phyloP scores from a whole-genome alignment of 2,888 invertebrate genomes.

The Hypomecis atomaria region DNA sequence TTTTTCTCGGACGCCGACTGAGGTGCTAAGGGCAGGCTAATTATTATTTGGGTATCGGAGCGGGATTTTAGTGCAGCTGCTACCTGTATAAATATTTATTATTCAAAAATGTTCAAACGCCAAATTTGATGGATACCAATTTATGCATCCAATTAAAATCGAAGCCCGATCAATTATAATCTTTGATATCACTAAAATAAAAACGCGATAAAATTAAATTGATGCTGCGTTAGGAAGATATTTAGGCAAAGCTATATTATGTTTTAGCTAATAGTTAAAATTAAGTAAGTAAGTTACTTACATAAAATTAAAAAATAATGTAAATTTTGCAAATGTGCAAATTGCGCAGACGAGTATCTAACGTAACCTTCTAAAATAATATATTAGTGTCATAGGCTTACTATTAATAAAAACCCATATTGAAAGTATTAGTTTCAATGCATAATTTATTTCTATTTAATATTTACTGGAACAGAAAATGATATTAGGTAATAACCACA shows the following conservation, averaged over 20 bases:
- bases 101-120: constrained; percentile 78
- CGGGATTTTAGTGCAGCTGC: constrained; percentile 83
- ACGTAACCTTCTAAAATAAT: too few species aligned
- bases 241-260: neutral
- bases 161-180: constrained; percentile 39
- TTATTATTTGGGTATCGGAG: constrained; percentile 83
- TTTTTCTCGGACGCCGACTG: constrained; percentile 77
- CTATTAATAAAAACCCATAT: too few species aligned
- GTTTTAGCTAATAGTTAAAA: too few species aligned
- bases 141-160: constrained; percentile 60
- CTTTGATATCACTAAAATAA: constrained; percentile 20
- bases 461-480: too few species aligned
- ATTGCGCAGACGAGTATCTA: too few species aligned
- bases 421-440: too few species aligned
- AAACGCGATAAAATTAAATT: constrained; percentile 12
- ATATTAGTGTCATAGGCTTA: too few species aligned
- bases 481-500: too few species aligned
- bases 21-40: constrained; percentile 85
- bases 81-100: constrained; percentile 85
- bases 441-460: too few species aligned
- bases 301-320: too few species aligned
- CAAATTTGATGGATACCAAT: constrained; percentile 78
- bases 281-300: too few species aligned
- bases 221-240: neutral
- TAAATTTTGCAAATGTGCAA: too few species aligned